These are phyloP conservation scores for Agelastica alni DNA, from an alignment of 2,888 invertebrate species.

Conservation along the genomic window DNA sequence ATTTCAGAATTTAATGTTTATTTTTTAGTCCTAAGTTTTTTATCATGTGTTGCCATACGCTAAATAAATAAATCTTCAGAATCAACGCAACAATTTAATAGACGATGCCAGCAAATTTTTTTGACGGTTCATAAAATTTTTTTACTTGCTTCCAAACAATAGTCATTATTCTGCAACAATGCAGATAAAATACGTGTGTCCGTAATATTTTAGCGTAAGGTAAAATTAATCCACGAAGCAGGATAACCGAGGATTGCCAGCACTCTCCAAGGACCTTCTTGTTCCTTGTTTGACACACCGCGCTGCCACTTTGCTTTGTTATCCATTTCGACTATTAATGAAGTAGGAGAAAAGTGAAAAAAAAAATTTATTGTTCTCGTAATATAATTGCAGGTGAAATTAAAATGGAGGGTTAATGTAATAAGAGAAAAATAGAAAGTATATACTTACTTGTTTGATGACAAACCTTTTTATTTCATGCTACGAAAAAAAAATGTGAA, in stretches of 20 bases:
- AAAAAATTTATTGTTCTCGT: slow-evolving; percentile 6
- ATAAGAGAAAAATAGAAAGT: not conserved
- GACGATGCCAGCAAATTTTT: too few species aligned
- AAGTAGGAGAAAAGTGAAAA: slow-evolving; percentile 9
- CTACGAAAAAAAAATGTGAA: too few species aligned
- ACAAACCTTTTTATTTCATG: too few species aligned
- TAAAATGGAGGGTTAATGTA: not conserved
- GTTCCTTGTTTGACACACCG: slow-evolving; percentile 23
- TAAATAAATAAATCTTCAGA: too few species aligned
- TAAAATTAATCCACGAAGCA: slow-evolving; percentile 29
- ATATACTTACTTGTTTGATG: too few species aligned
- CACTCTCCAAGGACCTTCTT: slow-evolving; percentile 28
- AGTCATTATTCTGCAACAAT: too few species aligned
- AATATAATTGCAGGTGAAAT: not conserved
- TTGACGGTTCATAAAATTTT: too few species aligned
- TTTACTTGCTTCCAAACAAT: too few species aligned
- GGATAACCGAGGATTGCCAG: slow-evolving; percentile 29
- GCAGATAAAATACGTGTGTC: slow-evolving; percentile 18
- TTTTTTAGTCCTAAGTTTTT: too few species aligned
- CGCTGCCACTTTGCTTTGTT: slow-evolving; percentile 7
- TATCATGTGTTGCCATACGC: too few species aligned
- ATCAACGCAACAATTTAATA: too few species aligned
- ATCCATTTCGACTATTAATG: slow-evolving; percentile 22
- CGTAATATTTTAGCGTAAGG: slow-evolving; percentile 29
- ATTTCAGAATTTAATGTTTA: too few species aligned